These are phyloP conservation scores for Heliconius ethilla DNA, from an alignment of 2,888 invertebrate species.

Conservation along the genomic window DNA sequence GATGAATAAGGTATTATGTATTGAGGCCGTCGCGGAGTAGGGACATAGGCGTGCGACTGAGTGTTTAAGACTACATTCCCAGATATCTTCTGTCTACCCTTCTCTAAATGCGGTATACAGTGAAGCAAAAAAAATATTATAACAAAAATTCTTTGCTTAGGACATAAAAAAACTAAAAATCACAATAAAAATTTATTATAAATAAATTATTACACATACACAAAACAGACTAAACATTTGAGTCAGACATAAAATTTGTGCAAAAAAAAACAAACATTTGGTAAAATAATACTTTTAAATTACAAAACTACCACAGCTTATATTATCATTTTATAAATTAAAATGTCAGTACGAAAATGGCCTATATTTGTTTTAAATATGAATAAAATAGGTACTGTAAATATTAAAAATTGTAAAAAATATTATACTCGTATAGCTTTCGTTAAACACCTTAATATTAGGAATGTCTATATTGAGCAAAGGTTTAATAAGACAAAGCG, in stretches of 20 bases:
- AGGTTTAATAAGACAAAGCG: not conserved
- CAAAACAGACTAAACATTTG: conserved; percentile 1
- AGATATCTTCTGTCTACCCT: too few relatives aligned
- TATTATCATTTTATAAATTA: not conserved
- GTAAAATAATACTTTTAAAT: conserved; percentile 18
- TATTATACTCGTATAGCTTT: not conserved
- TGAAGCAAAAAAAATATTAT: too few relatives aligned
- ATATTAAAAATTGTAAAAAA: conserved; percentile 1
- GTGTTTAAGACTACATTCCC: too few relatives aligned
- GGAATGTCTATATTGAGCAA: conserved; percentile 15
- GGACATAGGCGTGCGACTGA: too few relatives aligned
- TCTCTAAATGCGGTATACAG: too few relatives aligned
- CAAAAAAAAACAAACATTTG: conserved; percentile 4
- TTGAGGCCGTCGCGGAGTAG: too few relatives aligned
- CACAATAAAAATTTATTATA: conserved; percentile 5
- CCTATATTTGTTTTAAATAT: not conserved
- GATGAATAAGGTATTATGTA: too few relatives aligned
- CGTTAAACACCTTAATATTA: not conserved
- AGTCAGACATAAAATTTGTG: conserved; percentile 20
- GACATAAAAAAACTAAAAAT: conserved; percentile 2
- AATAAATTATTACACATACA: conserved; percentile 5
- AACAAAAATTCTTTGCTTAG: too few relatives aligned
- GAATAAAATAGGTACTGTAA: not conserved
- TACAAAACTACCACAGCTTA: conserved; percentile 9
- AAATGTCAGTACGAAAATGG: not conserved